A percentile compares a stretch with the other conserved stretches of the same genome.
phyloP scores from a whole-genome alignment of 2,113 vertebrate species.

The Seriola rivoliana region DNA sequence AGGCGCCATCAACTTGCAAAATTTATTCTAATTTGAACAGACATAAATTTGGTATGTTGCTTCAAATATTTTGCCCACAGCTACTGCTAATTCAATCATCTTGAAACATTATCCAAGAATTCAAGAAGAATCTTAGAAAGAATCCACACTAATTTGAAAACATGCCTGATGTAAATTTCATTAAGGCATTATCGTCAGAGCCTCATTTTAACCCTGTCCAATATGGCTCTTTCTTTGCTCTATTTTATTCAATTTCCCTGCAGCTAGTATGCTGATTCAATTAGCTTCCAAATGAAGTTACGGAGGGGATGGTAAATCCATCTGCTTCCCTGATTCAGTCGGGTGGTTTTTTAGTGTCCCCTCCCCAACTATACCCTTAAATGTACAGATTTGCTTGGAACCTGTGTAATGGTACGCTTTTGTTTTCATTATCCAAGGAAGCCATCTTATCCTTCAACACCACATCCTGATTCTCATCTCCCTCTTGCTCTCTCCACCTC shows the following conservation, averaged over 20 bases:
- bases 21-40: constrained; percentile 7
- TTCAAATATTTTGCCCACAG: constrained; percentile 21
- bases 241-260: constrained; percentile 72
- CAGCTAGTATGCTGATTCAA: constrained; percentile 77
- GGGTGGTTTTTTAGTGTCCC: constrained; percentile 57
- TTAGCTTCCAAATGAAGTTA: constrained; percentile 79
- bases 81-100: constrained; percentile 37
- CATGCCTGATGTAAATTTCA: constrained; percentile 66
- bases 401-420: constrained; percentile 58
- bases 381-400: constrained; percentile 45
- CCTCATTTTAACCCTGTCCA: constrained; percentile 62
- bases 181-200: constrained; percentile 62
- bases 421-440: constrained; percentile 69
- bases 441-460: constrained; percentile 69
- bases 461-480: constrained; percentile 45
- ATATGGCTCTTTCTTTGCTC: constrained; percentile 60
- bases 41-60: constrained; percentile 16
- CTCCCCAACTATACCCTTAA: constrained; percentile 41
- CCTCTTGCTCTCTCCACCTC: constrained; percentile 4
- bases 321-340: constrained; percentile 70
- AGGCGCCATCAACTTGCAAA: constrained; percentile 4
- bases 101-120: constrained; percentile 55
- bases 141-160: constrained; percentile 57
- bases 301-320: constrained; percentile 67
- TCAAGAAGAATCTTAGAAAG: constrained; percentile 43